Percentiles rank a stretch among this genome's conserved stretches.
phyloP scores from a whole-genome alignment of 2,797 vertebrate species.

The Centroberyx gerrardi region DNA sequence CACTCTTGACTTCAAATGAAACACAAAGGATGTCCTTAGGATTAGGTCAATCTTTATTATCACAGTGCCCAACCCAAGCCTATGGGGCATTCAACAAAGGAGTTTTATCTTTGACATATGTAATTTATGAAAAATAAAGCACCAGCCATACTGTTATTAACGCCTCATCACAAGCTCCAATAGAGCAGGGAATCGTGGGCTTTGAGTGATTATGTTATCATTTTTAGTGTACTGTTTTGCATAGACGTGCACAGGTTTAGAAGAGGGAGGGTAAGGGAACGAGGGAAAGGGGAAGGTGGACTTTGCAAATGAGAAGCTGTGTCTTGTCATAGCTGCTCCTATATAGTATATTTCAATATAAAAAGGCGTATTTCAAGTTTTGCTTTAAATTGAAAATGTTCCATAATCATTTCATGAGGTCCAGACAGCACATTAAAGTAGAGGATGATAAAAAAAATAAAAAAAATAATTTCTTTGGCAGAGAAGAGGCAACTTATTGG shows the following conservation, averaged over 20 bases:
- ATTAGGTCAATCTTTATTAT: conserved; percentile 49
- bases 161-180: conserved; percentile 87
- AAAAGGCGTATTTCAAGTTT: conserved; percentile 21
- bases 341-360: conserved; percentile 40
- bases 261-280: conserved; percentile 35
- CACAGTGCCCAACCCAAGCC: conserved; percentile 33
- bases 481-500: conserved; percentile 40
- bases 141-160: conserved; percentile 82
- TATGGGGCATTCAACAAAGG: conserved; percentile 72
- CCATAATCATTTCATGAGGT: background rate
- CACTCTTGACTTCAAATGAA: background rate
- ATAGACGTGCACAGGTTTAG: conserved; percentile 78
- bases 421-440: conserved; percentile 31
- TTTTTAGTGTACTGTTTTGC: conserved; percentile 85
- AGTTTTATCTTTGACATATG: conserved; percentile 84
- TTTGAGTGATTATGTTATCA: conserved; percentile 88
- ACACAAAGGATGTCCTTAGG: conserved; percentile 19
- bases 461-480: conserved; percentile 12
- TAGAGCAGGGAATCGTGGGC: conserved; percentile 85
- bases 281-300: conserved; percentile 22
- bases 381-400: conserved; percentile 10
- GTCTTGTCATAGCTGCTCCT: conserved; percentile 17
- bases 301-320: conserved; percentile 42
- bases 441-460: background rate
- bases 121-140: conserved; percentile 87